Evolutionary conservation across 2,797 vertebrate species (phyloP).

Genomic region (Corythornis leucogaster): DNA sequence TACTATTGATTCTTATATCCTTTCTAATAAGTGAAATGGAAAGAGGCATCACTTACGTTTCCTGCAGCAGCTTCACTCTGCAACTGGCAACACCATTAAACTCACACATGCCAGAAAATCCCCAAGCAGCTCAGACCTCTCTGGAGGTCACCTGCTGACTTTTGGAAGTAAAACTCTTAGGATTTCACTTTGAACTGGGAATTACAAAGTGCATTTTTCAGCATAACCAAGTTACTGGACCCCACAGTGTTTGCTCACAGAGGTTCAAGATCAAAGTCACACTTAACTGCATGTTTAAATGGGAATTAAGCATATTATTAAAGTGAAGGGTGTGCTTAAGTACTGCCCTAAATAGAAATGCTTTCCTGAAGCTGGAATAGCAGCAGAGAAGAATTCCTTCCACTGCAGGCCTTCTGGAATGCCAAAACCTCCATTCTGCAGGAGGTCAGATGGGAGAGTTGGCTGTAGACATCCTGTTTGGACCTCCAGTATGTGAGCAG

Average conservation of each 20-base stretch:
- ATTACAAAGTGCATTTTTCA: neutral
- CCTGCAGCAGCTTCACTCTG: neutral
- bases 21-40: conserved; percentile 18
- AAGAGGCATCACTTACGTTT: neutral
- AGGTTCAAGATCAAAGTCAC: neutral
- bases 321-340: conserved; percentile 46
- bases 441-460: neutral
- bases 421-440: neutral
- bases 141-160: neutral
- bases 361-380: conserved; percentile 10
- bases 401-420: neutral
- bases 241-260: neutral
- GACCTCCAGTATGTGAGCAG: conserved; percentile 4
- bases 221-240: neutral
- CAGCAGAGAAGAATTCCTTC: neutral
- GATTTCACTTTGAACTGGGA: neutral
- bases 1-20: conserved; percentile 32
- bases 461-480: neutral
- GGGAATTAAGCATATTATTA: conserved; percentile 33
- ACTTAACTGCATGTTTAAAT: neutral
- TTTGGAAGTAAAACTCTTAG: neutral
- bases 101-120: neutral
- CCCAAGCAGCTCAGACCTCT: neutral
- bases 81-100: neutral
- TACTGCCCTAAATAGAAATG: conserved; percentile 44